Evolutionary conservation across 2,113 vertebrate genomes (phyloP).

Genomic region (Syrrhaptes paradoxus): DNA sequence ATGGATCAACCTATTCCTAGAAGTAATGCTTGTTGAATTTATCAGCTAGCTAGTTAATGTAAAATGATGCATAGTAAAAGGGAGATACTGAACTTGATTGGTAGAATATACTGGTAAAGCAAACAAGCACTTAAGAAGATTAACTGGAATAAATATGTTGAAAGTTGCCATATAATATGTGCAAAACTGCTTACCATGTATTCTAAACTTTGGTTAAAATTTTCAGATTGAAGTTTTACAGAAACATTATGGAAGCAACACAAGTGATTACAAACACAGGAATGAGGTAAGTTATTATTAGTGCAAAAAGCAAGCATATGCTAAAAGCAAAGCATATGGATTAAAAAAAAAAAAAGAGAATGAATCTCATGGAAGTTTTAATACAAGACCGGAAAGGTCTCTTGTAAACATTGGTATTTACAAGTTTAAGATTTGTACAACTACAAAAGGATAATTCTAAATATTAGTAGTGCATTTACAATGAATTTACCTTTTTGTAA

Average conservation of each 20-base stretch:
- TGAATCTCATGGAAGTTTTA: constrained; percentile 65
- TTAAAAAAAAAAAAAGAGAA: constrained; percentile 48
- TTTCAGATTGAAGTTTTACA: constrained; percentile 68
- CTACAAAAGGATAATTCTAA: constrained; percentile 67
- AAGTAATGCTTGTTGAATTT: constrained; percentile 65
- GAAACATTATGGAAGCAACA: constrained; percentile 72
- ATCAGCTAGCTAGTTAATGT: constrained; percentile 64
- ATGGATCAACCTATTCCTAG: constrained; percentile 66
- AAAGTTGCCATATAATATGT: constrained; percentile 69
- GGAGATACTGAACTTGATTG: constrained; percentile 49
- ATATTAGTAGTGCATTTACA: constrained; percentile 79
- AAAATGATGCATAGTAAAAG: constrained; percentile 63
- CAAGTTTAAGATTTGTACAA: constrained; percentile 70
- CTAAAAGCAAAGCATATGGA: constrained; percentile 76
- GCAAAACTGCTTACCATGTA: constrained; percentile 80
- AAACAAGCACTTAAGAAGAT: constrained; percentile 57
- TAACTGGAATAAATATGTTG: constrained; percentile 62
- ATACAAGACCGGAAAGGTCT: constrained; percentile 66
- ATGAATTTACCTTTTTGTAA: constrained; percentile 32
- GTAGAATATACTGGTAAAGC: constrained; percentile 63
- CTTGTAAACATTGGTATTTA: constrained; percentile 77
- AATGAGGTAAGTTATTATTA: constrained; percentile 80
- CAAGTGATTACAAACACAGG: constrained; percentile 75
- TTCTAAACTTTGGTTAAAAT: constrained; percentile 77
- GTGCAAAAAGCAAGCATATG: constrained; percentile 85